Conservation (phyloP, 2,113 vertebrate species). For the Pelecanus crispus region DNA sequence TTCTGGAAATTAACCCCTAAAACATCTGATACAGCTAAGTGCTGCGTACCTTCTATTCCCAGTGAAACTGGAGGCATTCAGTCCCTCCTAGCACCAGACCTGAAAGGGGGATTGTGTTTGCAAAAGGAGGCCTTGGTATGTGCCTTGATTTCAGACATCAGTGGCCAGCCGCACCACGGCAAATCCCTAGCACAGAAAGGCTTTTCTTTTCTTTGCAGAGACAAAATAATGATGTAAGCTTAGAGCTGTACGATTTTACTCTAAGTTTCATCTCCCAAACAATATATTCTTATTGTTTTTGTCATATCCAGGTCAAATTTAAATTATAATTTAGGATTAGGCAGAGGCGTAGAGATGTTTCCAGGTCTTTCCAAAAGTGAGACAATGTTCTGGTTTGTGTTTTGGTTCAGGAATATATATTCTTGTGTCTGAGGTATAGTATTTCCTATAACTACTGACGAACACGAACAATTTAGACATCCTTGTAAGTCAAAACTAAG, state of each 20-base stretch:
- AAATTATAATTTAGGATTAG: constrained; percentile 49
- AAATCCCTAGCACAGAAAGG: constrained; percentile 61
- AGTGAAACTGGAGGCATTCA: constrained; percentile 16
- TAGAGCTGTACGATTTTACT: constrained; percentile 8
- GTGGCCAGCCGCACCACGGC: constrained; percentile 35
- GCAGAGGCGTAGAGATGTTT: not conserved
- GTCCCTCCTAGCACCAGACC: not conserved
- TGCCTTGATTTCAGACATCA: constrained; percentile 47
- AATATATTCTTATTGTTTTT: constrained; percentile 9
- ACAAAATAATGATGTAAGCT: constrained; percentile 1
- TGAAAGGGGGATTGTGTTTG: constrained; percentile 59
- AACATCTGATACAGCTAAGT: not conserved
- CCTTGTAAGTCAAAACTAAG: constrained; percentile 53
- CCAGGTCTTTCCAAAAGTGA: constrained; percentile 29
- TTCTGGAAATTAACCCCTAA: constrained; percentile 42
- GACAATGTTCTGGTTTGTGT: constrained; percentile 39
- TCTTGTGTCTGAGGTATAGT: constrained; percentile 15
- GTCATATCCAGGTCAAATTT: constrained; percentile 49
- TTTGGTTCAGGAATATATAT: constrained; percentile 16
- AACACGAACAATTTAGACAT: constrained; percentile 41
- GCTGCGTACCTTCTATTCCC: not conserved
- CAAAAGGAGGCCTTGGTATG: constrained; percentile 41
- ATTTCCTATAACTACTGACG: constrained; percentile 51
- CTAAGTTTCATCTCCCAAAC: constrained; percentile 36
- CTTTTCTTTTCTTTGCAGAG: constrained; percentile 38